Base-by-base conservation (phyloP, 1,140 invertebrate genomes). In the Lasioglossum baleicum region DNA sequence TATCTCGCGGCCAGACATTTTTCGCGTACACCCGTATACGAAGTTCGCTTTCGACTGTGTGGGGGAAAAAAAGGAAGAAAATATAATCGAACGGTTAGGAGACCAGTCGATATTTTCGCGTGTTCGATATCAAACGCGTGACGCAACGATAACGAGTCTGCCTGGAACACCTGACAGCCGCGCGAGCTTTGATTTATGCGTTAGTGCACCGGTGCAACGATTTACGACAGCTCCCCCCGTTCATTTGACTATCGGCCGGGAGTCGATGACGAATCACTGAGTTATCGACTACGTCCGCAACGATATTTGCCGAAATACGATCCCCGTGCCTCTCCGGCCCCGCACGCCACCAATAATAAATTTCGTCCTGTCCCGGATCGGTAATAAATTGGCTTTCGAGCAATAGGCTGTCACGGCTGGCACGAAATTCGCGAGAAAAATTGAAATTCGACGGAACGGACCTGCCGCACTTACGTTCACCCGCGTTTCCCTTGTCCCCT, bases 191-290 rank as follows among this genome's bases (percentile, higher is more conserved):
- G 83, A 85, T 85, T 85, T 85, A 85, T 81, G 73, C 69, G 78
- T 65, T 83, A 75, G 70, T 84, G 83, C 73, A 85, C 75, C 69
- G 70, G 74, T 75, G 69, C 83, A n/a, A 76, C 82, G 78, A 85
- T 85, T 85, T 85, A 85, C 83, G 83, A 60, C 78, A 42, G 40
- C 58, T 17, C 51, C 69, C 69, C 67, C 73, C 81, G 71, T 83
- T 83, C 83, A 84, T 85, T 84, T 75, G 83, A 85, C 83, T 84
- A 85, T 84, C 83, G 69, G 74, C 65, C 40, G 79, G 78, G 66
- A 85, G 83, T 84, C 79, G 73, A 84, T 85, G 83, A 85, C 83
- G 83, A 85, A 85, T 85, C 82, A 75, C n/a, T 61, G 73, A 80
- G 83, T 81, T 85, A 85, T 85, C 83, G 83, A 67, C 83, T 83